Percentiles rank a stretch among this genome's conserved stretches.
Evolutionary conservation across 2,888 invertebrate species (phyloP).

Genomic region (Helicoverpa assulta): DNA sequence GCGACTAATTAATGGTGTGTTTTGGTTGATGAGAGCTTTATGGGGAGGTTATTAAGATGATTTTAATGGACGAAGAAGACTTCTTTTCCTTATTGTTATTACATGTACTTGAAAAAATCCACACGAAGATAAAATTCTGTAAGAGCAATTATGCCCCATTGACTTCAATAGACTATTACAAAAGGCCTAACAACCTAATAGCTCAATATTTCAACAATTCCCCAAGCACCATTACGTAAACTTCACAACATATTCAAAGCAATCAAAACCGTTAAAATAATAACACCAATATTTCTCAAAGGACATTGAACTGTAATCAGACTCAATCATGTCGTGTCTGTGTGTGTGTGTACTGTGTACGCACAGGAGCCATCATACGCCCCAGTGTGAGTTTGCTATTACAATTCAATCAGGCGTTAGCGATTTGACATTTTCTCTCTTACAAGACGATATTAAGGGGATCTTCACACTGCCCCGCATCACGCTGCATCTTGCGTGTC

Average conservation of each 20-base stretch:
- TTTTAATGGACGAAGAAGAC: background rate
- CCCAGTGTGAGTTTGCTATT: constrained; percentile 46
- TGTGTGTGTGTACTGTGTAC: constrained; percentile 12
- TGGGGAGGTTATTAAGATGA: background rate
- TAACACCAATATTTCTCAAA: constrained; percentile 25
- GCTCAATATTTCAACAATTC: constrained; percentile 1
- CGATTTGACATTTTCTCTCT: constrained; percentile 42
- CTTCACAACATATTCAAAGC: constrained; percentile 2
- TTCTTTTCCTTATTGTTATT: too few species aligned
- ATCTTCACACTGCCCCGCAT: too few species aligned
- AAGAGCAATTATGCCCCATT: too few species aligned
- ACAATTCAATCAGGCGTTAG: constrained; percentile 58
- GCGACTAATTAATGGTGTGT: constrained; percentile 55
- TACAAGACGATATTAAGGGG: constrained; percentile 52
- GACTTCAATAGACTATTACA: too few species aligned
- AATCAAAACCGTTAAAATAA: constrained; percentile 23
- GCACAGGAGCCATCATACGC: constrained; percentile 5
- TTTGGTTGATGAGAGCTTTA: constrained; percentile 13
- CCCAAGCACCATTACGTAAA: background rate
- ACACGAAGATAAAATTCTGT: too few species aligned
- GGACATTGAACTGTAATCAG: constrained; percentile 32
- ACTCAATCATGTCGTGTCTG: constrained; percentile 6
- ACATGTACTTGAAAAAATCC: background rate
- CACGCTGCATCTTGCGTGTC: too few species aligned
- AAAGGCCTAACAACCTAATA: background rate